phyloP scores from a whole-genome alignment of 2,113 vertebrate species.

The Stictonetta naevosa region DNA sequence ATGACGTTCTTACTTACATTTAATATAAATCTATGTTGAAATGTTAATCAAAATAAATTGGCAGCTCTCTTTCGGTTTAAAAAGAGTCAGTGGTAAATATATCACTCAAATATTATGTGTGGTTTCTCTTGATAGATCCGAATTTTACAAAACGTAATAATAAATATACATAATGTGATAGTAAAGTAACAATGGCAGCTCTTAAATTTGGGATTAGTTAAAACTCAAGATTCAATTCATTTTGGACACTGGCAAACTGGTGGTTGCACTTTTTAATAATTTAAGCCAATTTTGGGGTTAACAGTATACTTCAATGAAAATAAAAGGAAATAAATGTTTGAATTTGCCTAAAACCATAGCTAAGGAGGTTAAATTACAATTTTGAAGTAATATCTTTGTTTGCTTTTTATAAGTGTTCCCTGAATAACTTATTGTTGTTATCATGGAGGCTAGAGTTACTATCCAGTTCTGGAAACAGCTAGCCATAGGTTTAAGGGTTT shows the following conservation, averaged over 20 bases:
- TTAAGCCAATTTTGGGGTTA: not conserved
- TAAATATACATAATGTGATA: not conserved
- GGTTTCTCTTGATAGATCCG: not conserved
- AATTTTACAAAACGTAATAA: not conserved
- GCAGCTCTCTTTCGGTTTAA: not conserved
- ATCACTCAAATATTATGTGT: not conserved
- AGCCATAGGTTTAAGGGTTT: not conserved
- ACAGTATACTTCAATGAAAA: not conserved
- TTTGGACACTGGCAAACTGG: too few relatives aligned
- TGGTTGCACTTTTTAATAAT: not conserved
- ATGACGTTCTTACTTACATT: not conserved
- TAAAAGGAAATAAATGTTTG: not conserved
- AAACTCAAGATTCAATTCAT: too few relatives aligned
- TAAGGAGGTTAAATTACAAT: not conserved
- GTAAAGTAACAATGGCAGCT: not conserved
- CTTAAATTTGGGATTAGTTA: not conserved
- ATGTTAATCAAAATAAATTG: not conserved
- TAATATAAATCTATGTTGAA: not conserved
- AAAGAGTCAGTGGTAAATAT: not conserved
- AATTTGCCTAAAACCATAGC: not conserved
- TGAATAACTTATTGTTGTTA: not conserved
- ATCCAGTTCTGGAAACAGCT: not conserved
- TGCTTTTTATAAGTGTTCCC: not conserved
- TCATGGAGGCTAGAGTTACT: not conserved
- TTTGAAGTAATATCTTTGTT: not conserved